Percentiles rank a stretch among this genome's conserved stretches.
phyloP scores from a whole-genome alignment of 2,888 invertebrate species.

The Molorchus minor region DNA sequence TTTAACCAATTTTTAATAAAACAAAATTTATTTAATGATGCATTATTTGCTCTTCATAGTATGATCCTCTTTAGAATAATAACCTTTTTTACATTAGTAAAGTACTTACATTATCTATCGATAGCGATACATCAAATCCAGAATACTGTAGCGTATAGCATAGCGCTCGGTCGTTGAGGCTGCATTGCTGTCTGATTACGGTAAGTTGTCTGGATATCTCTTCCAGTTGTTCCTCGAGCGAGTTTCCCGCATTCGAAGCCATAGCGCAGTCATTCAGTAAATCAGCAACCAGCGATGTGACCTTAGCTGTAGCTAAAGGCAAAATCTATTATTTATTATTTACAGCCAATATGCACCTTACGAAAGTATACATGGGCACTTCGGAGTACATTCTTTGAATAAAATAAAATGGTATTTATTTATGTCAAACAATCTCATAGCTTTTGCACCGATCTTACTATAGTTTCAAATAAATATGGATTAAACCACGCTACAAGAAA shows the following conservation, averaged over 20 bases:
- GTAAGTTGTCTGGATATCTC: constrained; percentile 71
- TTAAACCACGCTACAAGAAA: no score
- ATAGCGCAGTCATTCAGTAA: constrained; percentile 67
- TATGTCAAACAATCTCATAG: no score
- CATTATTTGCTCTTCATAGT: no score
- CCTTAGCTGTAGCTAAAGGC: constrained; percentile 67
- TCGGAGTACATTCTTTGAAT: no score
- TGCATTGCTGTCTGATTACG: constrained; percentile 72
- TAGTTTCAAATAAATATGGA: no score
- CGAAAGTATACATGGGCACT: background rate
- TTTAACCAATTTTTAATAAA: no score
- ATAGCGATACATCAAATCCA: constrained; percentile 72
- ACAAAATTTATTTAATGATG: no score
- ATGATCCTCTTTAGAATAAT: background rate
- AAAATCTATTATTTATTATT: no score
- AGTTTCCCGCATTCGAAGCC: constrained; percentile 66
- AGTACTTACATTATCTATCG: constrained; percentile 68
- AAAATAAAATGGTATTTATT: no score
- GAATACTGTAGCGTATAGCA: constrained; percentile 80
- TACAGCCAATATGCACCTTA: no score
- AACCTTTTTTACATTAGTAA: no score
- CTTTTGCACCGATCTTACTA: no score
- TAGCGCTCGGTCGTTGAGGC: constrained; percentile 73
- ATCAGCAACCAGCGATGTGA: constrained; percentile 67
- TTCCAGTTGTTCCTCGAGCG: constrained; percentile 68